Conservation (phyloP, 2,113 vertebrate species). For the Xenopus tropicalis region UCB_Xtro_10.0 CM004450.2:64456001-64456500, state of each 20-base stretch:
- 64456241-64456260: constrained; percentile 5
- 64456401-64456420: too few species aligned
- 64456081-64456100: constrained; percentile 52
- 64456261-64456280: constrained; percentile 15
- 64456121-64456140: constrained; percentile 55
- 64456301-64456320: constrained; percentile 45
- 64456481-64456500: too few species aligned
- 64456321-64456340: constrained; percentile 41
- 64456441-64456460: too few species aligned
- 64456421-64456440: too few species aligned
- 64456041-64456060: constrained; percentile 56
- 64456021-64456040: constrained; percentile 62
- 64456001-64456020: constrained; percentile 53
- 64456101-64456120: constrained; percentile 58
- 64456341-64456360: constrained; percentile 36
- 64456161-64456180: constrained; percentile 65
- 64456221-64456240: constrained; percentile 45
- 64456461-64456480: too few species aligned
- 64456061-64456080: constrained; percentile 49
- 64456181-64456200: constrained; percentile 62
- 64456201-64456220: constrained; percentile 54
- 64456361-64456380: too few species aligned
- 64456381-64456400: too few species aligned
- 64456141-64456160: constrained; percentile 59
- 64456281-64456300: constrained; percentile 44